Conservation (phyloP, 2,888 invertebrate species). For the Limnephilus marmoratus region DNA sequence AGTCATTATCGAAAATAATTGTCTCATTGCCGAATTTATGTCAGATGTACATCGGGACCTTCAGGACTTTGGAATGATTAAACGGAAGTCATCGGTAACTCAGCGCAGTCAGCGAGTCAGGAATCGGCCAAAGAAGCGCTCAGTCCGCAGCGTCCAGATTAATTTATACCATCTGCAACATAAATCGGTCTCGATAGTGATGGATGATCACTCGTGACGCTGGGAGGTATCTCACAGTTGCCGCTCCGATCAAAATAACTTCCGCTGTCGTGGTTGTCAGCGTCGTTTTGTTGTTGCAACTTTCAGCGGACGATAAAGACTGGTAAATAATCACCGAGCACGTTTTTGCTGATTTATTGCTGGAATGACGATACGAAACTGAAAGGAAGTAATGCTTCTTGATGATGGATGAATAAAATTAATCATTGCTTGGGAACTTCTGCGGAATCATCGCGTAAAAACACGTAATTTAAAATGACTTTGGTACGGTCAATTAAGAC, state of each 20-base stretch:
- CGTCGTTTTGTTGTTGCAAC: not conserved
- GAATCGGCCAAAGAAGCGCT: constrained; percentile 21
- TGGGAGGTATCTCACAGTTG: not conserved
- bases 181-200: constrained; percentile 56
- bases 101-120: constrained; percentile 19
- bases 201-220: constrained; percentile 46
- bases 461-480: not conserved
- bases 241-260: constrained; percentile 21
- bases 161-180: constrained; percentile 51
- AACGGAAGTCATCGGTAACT: constrained; percentile 57
- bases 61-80: constrained; percentile 13
- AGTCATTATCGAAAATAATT: not conserved
- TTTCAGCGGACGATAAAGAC: not conserved
- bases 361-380: not conserved
- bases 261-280: not conserved
- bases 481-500: not conserved
- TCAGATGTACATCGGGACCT: not conserved
- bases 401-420: not conserved
- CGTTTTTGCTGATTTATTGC: not conserved
- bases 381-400: not conserved
- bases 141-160: constrained; percentile 55
- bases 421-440: not conserved
- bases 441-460: not conserved
- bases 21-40: constrained; percentile 7
- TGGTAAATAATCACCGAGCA: not conserved